Percentiles rank a stretch among this genome's conserved stretches.
Conservation (phyloP, 2,797 vertebrate genomes). For the Pristis pectinata region DNA sequence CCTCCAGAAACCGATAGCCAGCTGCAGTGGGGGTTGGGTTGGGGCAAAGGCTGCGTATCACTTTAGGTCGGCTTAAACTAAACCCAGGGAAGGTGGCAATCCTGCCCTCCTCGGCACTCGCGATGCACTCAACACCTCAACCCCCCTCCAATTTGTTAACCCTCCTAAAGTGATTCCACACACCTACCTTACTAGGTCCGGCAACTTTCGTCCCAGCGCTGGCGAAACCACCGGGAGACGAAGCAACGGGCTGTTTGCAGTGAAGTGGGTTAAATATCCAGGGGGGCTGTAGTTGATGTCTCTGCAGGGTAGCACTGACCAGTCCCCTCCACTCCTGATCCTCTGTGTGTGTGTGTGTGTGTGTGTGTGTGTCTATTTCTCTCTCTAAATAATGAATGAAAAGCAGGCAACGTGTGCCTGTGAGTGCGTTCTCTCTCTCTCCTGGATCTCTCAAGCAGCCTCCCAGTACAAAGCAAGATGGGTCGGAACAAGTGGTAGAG, state of each 20-base stretch:
- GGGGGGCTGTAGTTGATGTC: not conserved
- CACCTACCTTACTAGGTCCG: not conserved
- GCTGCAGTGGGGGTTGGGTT: constrained; percentile 36
- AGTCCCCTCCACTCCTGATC: not conserved
- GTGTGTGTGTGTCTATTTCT: not conserved
- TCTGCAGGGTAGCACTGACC: not conserved
- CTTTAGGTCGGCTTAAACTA: not conserved
- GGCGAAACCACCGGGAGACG: not conserved
- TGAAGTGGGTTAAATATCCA: not conserved
- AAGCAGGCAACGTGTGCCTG: not conserved
- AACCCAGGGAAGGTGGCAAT: too few relatives aligned
- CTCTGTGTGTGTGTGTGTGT: not conserved
- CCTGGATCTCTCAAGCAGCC: not conserved
- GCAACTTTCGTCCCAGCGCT: not conserved
- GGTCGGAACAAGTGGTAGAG: not conserved
- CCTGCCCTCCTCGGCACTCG: too few relatives aligned
- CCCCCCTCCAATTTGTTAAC: too few relatives aligned
- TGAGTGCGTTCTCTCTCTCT: not conserved
- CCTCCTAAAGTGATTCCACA: not conserved
- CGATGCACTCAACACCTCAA: too few relatives aligned
- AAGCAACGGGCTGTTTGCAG: not conserved
- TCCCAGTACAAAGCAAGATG: not conserved
- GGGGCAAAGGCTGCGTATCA: not conserved
- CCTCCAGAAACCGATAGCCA: not conserved
- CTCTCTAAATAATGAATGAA: constrained; percentile 21